These are phyloP conservation scores for Zootoca vivipara DNA, from an alignment of 2,113 vertebrate genomes.

Conservation along the genomic window DNA sequence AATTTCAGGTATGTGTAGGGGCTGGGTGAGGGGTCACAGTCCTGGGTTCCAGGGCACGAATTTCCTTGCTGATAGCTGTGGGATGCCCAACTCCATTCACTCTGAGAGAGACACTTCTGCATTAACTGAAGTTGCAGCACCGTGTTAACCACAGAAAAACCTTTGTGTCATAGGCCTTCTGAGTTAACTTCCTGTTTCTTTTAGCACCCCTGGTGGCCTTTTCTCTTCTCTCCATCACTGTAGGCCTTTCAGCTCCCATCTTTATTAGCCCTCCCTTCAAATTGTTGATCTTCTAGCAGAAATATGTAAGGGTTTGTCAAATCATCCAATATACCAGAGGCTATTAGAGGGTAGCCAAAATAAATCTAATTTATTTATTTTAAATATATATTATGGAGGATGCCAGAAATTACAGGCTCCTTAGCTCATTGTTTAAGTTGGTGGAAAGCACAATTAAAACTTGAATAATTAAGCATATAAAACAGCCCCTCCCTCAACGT, in stretches of 20 bases:
- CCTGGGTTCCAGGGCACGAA: not conserved
- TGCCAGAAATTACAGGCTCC: not conserved
- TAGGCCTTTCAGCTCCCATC: not conserved
- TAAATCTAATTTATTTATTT: not conserved
- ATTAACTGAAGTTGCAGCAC: not conserved
- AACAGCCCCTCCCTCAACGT: not conserved
- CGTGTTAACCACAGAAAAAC: too few relatives aligned
- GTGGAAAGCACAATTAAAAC: not conserved
- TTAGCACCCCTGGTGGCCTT: not conserved
- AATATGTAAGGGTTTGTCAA: not conserved
- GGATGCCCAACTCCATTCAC: not conserved
- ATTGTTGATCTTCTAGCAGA: not conserved
- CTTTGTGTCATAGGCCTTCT: not conserved
- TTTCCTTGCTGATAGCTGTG: not conserved
- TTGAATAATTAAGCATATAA: not conserved
- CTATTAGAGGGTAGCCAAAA: not conserved
- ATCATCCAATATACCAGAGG: not conserved
- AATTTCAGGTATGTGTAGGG: constrained; percentile 52
- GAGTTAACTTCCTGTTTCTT: not conserved
- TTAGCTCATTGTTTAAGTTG: not conserved
- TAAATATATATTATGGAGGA: not conserved
- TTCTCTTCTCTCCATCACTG: not conserved
- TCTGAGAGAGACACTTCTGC: not conserved
- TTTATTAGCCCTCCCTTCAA: not conserved
- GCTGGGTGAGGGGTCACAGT: not conserved